Conservation (phyloP, 2,113 vertebrate genomes). For the Ceratotherium simum region DNA sequence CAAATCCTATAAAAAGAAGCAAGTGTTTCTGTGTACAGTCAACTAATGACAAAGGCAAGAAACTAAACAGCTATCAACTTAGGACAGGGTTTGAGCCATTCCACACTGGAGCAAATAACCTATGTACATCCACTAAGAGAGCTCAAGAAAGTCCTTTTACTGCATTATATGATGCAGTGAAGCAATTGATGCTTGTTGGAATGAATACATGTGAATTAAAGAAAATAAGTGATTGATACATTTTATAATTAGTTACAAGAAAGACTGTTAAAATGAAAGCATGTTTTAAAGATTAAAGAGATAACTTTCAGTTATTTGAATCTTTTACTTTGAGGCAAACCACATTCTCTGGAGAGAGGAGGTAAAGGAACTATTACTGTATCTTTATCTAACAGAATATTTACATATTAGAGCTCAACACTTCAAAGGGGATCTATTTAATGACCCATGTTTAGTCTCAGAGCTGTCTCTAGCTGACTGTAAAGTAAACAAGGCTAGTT, state of each 20-base stretch:
- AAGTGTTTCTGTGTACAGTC: not conserved
- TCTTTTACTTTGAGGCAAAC: constrained; percentile 36
- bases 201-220: constrained; percentile 29
- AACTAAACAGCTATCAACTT: not conserved
- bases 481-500: not conserved
- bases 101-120: not conserved
- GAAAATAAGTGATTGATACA: not conserved
- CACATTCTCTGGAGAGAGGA: constrained; percentile 10
- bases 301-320: constrained; percentile 46
- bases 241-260: constrained; percentile 53
- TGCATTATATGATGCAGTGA: not conserved
- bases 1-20: constrained; percentile 17
- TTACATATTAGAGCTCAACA: constrained; percentile 49
- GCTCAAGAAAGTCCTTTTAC: not conserved
- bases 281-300: constrained; percentile 59
- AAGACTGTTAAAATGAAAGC: constrained; percentile 59
- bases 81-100: not conserved
- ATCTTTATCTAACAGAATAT: constrained; percentile 4
- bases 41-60: not conserved
- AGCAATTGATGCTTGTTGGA: not conserved
- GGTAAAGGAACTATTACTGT: constrained; percentile 18
- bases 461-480: not conserved
- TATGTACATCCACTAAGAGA: not conserved
- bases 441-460: not conserved
- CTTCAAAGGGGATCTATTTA: constrained; percentile 58